phyloP scores from a whole-genome alignment of 2,797 vertebrate species.

The Sorex maritimensis region DNA sequence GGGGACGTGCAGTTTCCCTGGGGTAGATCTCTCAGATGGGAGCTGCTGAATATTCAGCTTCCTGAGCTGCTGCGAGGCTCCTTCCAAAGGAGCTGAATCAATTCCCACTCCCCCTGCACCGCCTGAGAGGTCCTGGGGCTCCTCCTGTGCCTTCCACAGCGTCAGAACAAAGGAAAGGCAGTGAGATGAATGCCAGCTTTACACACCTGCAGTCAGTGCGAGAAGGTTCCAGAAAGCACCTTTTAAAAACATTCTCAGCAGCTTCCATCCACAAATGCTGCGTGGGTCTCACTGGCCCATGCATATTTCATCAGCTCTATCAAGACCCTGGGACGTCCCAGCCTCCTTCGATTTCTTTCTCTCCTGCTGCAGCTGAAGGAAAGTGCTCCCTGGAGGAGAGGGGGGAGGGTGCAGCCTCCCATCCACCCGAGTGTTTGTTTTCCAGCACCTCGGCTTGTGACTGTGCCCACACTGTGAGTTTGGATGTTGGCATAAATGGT shows the following conservation, averaged over 20 bases:
- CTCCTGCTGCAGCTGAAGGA: background rate
- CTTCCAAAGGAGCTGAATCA: conserved; percentile 16
- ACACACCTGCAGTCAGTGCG: background rate
- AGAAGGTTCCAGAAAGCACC: background rate
- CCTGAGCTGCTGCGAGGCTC: background rate
- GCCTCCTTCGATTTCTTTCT: background rate
- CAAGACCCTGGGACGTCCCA: background rate
- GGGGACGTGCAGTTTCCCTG: background rate
- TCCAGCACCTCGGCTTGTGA: background rate
- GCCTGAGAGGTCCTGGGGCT: background rate
- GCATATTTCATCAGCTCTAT: background rate
- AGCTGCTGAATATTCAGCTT: background rate
- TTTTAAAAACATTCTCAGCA: background rate
- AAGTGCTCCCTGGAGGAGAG: background rate
- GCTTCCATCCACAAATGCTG: background rate
- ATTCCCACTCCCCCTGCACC: background rate
- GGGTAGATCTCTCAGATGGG: background rate
- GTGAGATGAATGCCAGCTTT: background rate
- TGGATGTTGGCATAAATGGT: background rate
- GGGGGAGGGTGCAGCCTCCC: background rate
- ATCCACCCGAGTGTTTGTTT: background rate
- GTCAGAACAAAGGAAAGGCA: background rate
- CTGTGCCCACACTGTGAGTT: background rate
- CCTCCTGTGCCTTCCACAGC: background rate
- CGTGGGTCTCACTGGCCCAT: too few species aligned